Evolutionary conservation across 2,888 invertebrate genomes (phyloP).

Genomic region (Agriotes lineatus): DNA sequence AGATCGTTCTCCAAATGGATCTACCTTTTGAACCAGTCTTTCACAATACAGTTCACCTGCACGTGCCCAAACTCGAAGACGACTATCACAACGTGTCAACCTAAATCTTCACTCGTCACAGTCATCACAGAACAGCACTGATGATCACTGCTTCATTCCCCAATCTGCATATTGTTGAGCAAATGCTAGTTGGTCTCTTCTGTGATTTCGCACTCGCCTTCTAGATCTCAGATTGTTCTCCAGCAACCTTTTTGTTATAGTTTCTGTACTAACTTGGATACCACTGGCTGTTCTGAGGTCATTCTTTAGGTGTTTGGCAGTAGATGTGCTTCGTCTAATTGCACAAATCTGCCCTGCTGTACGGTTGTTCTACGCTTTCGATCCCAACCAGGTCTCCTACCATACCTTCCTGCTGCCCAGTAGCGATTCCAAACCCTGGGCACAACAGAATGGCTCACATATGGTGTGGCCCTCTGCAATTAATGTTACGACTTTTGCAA

Average conservation of each 20-base stretch:
- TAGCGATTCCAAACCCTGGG: not conserved
- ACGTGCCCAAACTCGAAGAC: not conserved
- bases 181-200: not conserved
- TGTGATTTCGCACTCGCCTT: not conserved
- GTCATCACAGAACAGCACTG: not conserved
- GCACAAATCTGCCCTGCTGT: not conserved
- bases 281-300: not conserved
- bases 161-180: no score
- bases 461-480: not conserved
- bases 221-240: not conserved
- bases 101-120: not conserved
- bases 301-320: not conserved
- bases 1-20: not conserved
- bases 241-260: not conserved
- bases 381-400: not conserved
- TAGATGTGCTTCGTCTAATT: no score
- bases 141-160: no score
- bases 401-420: not conserved
- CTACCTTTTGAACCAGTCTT: not conserved
- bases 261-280: no score
- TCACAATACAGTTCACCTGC: not conserved
- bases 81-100: no score
- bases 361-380: not conserved
- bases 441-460: not conserved
- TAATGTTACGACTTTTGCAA: not conserved